A percentile compares a stretch with the other conserved stretches of the same genome.
phyloP scores from a whole-genome alignment of 2,113 vertebrate genomes.

The Gnathonemus longibarbis region DNA sequence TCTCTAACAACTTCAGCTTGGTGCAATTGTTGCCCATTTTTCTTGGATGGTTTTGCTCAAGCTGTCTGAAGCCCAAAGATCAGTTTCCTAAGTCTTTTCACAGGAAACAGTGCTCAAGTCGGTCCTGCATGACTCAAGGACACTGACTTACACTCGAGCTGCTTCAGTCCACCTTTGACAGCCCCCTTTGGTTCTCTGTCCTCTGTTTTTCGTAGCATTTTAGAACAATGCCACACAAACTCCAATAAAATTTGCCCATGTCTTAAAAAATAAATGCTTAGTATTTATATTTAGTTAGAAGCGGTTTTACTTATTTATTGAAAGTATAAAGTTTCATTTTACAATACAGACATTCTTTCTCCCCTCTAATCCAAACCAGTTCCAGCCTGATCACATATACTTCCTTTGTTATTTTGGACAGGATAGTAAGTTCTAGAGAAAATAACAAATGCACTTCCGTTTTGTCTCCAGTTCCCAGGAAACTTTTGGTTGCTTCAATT shows the following conservation, averaged over 20 bases:
- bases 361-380: neutral
- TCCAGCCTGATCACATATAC: neutral
- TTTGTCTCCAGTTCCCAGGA: neutral
- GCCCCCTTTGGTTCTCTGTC: neutral
- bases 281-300: neutral
- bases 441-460: neutral
- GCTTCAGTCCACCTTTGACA: neutral
- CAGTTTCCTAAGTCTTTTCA: neutral
- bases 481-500: neutral
- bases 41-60: neutral
- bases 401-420: neutral
- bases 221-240: neutral
- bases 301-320: neutral
- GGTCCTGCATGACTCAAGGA: neutral
- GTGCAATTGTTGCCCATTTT: neutral
- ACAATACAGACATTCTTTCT: neutral
- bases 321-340: neutral
- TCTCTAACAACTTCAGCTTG: neutral
- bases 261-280: neutral
- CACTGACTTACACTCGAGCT: neutral
- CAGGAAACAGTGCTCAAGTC: neutral
- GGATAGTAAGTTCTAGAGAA: neutral
- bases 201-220: neutral
- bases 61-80: neutral
- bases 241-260: neutral